Base-by-base conservation (phyloP, 2,797 vertebrate genomes). In the Parambassis ranga region DNA sequence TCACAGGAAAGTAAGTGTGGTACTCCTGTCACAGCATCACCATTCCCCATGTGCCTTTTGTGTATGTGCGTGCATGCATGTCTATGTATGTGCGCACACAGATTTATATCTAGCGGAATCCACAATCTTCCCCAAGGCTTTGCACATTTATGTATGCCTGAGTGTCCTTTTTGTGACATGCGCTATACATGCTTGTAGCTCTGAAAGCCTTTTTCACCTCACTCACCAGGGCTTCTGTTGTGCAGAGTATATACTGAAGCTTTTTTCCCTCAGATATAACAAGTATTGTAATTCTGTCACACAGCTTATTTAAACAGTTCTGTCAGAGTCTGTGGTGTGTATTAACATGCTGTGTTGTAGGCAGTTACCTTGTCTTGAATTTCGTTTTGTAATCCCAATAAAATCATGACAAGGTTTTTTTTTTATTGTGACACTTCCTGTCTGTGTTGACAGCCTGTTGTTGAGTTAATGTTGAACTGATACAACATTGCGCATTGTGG, bases 1-100 rank as follows among this genome's bases (percentile, higher is more conserved):
- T 92, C 94, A 93, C 93, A 95, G 95, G 95, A 98, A 98, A 94
- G 97, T 99, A 98, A 99, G 97, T 99, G 92, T 62, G 81, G 88
- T 81, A 85, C 81, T 89, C 85, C 86, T 87, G 89, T 86, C 88
- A 77, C 71, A 75, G 83, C 87, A 88, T 85, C 66, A 22, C 76
- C 79, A 75, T 27, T 65, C 56, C 49, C 42, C 65, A 55, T 63
- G 11, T 71, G 57, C 79, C 79, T 61, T 75, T 70, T 86, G 80
- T 84, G 71, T 71, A 44, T 76, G 71, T 82, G 82, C 56, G 81
- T 69, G 85, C 81, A 49, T 83, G 80, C 84, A 69, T 72, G 74
- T 73, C 75, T 61, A 41, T 73, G 70, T 71, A 27, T 79, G 79
- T 82, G 89, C 52, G 75, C 59, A 59, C 69, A 65, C 22, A 50